phyloP scores from a whole-genome alignment of 2,113 vertebrate species.

The Gila orcuttii region DNA sequence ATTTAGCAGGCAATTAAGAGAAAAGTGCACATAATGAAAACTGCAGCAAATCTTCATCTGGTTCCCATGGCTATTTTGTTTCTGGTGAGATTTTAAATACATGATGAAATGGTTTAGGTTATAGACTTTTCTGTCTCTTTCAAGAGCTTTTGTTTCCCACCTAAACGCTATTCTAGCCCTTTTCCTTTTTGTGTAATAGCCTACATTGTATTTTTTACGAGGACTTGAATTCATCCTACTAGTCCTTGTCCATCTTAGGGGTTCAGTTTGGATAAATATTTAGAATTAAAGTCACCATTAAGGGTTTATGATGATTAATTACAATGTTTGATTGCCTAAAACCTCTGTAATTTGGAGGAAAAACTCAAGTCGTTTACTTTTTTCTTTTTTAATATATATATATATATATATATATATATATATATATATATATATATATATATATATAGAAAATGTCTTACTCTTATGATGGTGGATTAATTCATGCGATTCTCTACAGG shows the following conservation, averaged over 20 bases:
- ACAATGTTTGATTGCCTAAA: not conserved
- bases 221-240: not conserved
- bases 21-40: not conserved
- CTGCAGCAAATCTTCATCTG: not conserved
- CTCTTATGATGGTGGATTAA: not conserved
- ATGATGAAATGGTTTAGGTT: conserved; percentile 8
- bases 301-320: not conserved
- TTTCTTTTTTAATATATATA: not conserved
- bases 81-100: not conserved
- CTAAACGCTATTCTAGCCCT: not conserved
- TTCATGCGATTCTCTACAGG: not conserved
- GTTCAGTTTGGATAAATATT: not conserved
- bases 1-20: conserved; percentile 2
- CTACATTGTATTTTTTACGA: not conserved
- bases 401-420: too few species aligned
- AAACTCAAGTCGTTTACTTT: not conserved
- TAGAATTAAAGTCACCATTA: not conserved
- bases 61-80: not conserved
- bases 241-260: not conserved
- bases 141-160: not conserved
- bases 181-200: not conserved
- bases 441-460: not conserved
- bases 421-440: too few species aligned
- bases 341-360: not conserved
- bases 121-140: not conserved